phyloP scores from a whole-genome alignment of 2,888 invertebrate genomes.

The Drosophila kuntzei region DNA sequence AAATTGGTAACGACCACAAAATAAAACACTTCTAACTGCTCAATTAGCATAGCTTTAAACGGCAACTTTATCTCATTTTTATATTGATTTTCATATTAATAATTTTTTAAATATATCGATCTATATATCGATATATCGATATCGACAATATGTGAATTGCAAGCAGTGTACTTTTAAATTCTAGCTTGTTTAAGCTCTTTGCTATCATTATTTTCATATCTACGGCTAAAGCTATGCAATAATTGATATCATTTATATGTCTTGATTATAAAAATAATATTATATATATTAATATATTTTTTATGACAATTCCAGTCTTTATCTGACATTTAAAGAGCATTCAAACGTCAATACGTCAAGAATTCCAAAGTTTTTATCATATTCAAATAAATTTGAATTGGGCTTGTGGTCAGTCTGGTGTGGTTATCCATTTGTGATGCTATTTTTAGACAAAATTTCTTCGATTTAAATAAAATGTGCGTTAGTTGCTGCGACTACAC shows the following conservation, averaged over 20 bases:
- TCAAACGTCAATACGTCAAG: not conserved
- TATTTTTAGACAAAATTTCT: conserved; percentile 78
- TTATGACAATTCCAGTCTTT: not conserved
- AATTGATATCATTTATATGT: too few species aligned
- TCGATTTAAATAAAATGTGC: conserved; percentile 71
- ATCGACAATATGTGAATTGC: too few species aligned
- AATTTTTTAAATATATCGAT: too few species aligned
- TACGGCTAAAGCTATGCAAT: not conserved
- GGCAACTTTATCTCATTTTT: too few species aligned
- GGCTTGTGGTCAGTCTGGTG: conserved; percentile 38
- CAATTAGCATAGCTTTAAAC: too few species aligned
- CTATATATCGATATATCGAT: too few species aligned
- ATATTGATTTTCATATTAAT: too few species aligned
- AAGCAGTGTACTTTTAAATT: not conserved
- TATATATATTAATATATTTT: too few species aligned
- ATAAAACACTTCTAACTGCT: not conserved
- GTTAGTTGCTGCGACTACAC: conserved; percentile 40
- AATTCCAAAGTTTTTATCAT: not conserved
- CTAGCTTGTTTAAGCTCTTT: not conserved
- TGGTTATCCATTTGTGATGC: conserved; percentile 38
- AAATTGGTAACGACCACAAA: not conserved
- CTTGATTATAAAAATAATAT: too few species aligned
- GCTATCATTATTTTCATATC: not conserved
- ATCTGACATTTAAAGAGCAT: conserved; percentile 20
- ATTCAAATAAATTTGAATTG: conserved; percentile 33